phyloP scores from a whole-genome alignment of 2,888 invertebrate genomes.

The Glomeris marginata region DNA sequence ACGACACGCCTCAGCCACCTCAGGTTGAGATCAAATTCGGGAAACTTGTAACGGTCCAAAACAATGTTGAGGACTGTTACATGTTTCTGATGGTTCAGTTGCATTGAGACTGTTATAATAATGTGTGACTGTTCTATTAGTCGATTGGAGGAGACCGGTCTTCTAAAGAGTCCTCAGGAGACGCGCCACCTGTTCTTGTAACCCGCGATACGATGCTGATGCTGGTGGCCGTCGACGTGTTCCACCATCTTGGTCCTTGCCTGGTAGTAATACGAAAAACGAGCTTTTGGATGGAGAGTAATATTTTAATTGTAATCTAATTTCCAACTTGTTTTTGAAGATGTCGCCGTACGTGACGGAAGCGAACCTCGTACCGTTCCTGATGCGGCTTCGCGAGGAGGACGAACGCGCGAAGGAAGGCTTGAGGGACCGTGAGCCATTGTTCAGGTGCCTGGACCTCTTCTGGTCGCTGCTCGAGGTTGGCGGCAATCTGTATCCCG shows the following conservation, averaged over 20 bases:
- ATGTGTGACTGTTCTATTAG: background rate
- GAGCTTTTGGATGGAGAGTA: background rate
- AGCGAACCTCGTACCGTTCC: conserved; percentile 44
- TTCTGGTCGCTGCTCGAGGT: conserved; percentile 51
- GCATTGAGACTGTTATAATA: no score
- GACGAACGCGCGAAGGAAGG: conserved; percentile 16
- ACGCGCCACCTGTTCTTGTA: background rate
- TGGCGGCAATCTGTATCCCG: no score
- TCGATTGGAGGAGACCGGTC: no score
- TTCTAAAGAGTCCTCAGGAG: background rate
- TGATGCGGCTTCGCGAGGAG: conserved; percentile 25
- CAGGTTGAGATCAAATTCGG: background rate
- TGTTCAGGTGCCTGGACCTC: conserved; percentile 37
- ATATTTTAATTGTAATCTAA: conserved; percentile 8
- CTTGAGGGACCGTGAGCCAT: conserved; percentile 17
- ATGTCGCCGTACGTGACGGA: conserved; percentile 53
- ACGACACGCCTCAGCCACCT: no score
- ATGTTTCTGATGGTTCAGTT: no score
- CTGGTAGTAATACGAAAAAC: conserved; percentile 13
- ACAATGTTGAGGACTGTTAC: no score
- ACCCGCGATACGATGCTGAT: conserved; percentile 22
- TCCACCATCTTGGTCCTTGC: conserved; percentile 20
- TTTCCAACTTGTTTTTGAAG: conserved; percentile 33
- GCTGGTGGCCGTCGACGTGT: conserved; percentile 27
- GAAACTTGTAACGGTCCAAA: background rate